These are phyloP conservation scores for Nineta flava DNA, from an alignment of 2,888 invertebrate species.

Conservation along the genomic window DNA sequence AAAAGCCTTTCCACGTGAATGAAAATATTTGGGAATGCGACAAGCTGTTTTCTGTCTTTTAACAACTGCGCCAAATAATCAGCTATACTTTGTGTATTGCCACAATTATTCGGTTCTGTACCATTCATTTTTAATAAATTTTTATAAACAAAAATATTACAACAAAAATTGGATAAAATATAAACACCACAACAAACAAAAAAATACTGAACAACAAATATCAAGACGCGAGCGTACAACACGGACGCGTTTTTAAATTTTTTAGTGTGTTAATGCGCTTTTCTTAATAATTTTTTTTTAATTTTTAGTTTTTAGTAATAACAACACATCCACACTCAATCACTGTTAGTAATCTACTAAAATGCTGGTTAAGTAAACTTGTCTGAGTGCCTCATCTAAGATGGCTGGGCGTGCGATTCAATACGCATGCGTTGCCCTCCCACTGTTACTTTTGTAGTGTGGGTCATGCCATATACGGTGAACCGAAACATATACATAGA, in stretches of 20 bases:
- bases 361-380: not conserved
- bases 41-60: constrained; percentile 99
- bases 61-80: constrained; percentile 99
- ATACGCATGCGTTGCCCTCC: not conserved
- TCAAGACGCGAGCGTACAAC: not conserved
- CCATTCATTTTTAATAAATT: constrained; percentile 5
- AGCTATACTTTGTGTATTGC: constrained; percentile 84
- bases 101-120: constrained; percentile 19
- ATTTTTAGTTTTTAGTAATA: not conserved
- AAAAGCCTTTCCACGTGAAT: constrained; percentile 96
- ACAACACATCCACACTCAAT: not conserved
- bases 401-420: not conserved
- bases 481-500: not conserved
- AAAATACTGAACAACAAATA: not conserved
- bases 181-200: not conserved
- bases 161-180: not conserved
- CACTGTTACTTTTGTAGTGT: not conserved
- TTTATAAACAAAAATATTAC: not conserved
- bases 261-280: not conserved
- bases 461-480: constrained; percentile 1
- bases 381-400: not conserved
- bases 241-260: not conserved
- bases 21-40: constrained; percentile 99
- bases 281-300: not conserved
- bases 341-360: constrained; percentile 3